A percentile compares a stretch with the other conserved stretches of the same genome.
Conservation (phyloP, 2,113 vertebrate genomes). For the Tursiops truncatus region DNA sequence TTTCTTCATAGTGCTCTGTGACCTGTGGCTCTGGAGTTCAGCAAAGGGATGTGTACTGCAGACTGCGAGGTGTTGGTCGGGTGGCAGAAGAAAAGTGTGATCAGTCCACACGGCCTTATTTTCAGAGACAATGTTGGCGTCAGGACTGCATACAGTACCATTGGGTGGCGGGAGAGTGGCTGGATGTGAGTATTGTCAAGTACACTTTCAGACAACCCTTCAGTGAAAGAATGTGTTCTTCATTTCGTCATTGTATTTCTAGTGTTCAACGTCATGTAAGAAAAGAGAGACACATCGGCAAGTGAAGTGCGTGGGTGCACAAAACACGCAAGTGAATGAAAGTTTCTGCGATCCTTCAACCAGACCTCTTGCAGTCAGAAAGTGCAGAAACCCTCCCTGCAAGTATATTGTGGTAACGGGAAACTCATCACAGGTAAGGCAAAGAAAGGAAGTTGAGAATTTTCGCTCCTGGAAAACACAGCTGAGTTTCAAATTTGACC, state of each 20-base stretch:
- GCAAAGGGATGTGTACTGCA: constrained; percentile 90
- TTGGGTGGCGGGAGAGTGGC: constrained; percentile 88
- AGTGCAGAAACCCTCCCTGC: constrained; percentile 84
- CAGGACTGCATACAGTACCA: constrained; percentile 83
- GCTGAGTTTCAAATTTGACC: neutral
- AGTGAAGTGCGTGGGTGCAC: constrained; percentile 86
- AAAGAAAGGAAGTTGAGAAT: neutral
- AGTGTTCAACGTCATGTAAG: constrained; percentile 90
- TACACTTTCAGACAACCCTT: neutral
- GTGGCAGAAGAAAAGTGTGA: constrained; percentile 85
- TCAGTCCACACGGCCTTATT: constrained; percentile 67
- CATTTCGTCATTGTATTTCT: constrained; percentile 37
- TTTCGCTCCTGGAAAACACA: neutral
- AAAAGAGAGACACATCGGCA: constrained; percentile 82
- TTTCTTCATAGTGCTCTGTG: constrained; percentile 89
- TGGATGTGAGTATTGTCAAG: constrained; percentile 84
- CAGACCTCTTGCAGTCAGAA: constrained; percentile 83
- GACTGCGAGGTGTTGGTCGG: constrained; percentile 84
- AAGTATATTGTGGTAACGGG: constrained; percentile 88
- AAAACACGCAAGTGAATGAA: constrained; percentile 82
- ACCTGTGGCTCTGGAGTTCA: constrained; percentile 91
- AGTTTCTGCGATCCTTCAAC: constrained; percentile 85
- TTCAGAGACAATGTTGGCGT: constrained; percentile 81
- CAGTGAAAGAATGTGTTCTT: neutral
- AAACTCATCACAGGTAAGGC: constrained; percentile 90